These are phyloP conservation scores for Icerya purchasi DNA, from an alignment of 2,888 invertebrate species.

Conservation along the genomic window DNA sequence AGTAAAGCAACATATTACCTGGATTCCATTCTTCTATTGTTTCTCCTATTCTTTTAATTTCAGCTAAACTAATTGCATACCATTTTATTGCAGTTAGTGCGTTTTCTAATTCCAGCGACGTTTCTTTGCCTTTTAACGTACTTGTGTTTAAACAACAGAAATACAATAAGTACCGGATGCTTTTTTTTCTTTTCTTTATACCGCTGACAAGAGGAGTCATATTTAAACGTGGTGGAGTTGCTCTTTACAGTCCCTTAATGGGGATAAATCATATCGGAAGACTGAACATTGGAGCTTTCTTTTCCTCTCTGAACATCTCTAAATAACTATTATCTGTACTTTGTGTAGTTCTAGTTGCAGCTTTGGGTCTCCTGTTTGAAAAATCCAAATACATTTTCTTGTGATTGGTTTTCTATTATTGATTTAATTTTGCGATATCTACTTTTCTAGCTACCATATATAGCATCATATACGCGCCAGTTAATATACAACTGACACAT, in stretches of 20 bases:
- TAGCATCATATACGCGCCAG: too few relatives aligned
- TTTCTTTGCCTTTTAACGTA: neutral
- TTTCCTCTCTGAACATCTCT: too few relatives aligned
- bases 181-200: neutral
- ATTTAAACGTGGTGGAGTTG: neutral
- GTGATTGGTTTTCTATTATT: too few relatives aligned
- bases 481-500: too few relatives aligned
- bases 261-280: neutral
- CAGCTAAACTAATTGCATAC: neutral
- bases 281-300: neutral
- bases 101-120: neutral
- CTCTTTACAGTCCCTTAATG: neutral
- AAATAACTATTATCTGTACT: neutral
- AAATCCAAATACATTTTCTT: neutral
- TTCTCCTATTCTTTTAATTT: neutral
- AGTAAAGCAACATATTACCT: neutral
- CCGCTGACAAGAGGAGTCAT: neutral
- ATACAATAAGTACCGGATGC: too few relatives aligned
- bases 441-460: too few relatives aligned
- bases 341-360: neutral
- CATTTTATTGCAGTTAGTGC: neutral
- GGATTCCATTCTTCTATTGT: neutral
- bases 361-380: neutral
- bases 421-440: too few relatives aligned
- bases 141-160: neutral